These are phyloP conservation scores for Philereme transversata DNA, from an alignment of 2,888 invertebrate species.

Conservation along the genomic window DNA sequence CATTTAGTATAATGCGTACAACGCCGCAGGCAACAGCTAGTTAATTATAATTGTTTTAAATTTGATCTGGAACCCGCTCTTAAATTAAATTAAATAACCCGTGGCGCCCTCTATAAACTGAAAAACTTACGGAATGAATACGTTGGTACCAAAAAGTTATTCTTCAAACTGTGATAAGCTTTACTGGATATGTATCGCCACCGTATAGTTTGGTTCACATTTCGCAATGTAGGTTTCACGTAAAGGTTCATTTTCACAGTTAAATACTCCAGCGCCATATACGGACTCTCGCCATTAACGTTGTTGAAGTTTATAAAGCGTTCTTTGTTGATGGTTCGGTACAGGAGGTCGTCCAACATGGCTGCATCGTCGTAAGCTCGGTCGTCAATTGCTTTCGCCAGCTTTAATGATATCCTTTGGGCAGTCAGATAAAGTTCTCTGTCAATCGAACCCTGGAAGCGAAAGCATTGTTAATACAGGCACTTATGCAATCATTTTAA, in stretches of 20 bases:
- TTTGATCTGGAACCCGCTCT: too few relatives aligned
- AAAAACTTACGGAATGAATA: slow-evolving; percentile 67
- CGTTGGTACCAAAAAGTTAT: slow-evolving; percentile 63
- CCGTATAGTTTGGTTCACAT: slow-evolving; percentile 60
- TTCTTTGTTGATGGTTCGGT: slow-evolving; percentile 51
- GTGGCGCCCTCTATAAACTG: background rate
- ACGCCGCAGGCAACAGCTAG: too few relatives aligned
- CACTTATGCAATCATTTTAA: too few relatives aligned
- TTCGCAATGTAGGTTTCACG: slow-evolving; percentile 65
- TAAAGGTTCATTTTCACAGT: slow-evolving; percentile 57
- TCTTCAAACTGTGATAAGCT: slow-evolving; percentile 57
- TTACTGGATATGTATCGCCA: slow-evolving; percentile 62
- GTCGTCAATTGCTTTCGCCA: slow-evolving; percentile 55
- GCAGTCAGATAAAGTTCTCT: slow-evolving; percentile 54
- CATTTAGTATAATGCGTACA: too few relatives aligned
- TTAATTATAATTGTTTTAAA: too few relatives aligned
- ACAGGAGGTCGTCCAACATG: slow-evolving; percentile 50
- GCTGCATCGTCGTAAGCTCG: slow-evolving; percentile 51
- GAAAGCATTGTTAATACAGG: background rate
- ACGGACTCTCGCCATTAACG: slow-evolving; percentile 59
- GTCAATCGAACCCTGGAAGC: slow-evolving; percentile 67
- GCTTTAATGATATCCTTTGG: slow-evolving; percentile 50
- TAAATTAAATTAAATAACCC: background rate
- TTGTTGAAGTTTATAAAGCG: slow-evolving; percentile 68
- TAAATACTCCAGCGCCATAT: slow-evolving; percentile 54